Evolutionary conservation across 64 coral and sea anemone species (phyloP), one percentile per base, ranked within the genome.

Genomic region (Porites lutea): DNA sequence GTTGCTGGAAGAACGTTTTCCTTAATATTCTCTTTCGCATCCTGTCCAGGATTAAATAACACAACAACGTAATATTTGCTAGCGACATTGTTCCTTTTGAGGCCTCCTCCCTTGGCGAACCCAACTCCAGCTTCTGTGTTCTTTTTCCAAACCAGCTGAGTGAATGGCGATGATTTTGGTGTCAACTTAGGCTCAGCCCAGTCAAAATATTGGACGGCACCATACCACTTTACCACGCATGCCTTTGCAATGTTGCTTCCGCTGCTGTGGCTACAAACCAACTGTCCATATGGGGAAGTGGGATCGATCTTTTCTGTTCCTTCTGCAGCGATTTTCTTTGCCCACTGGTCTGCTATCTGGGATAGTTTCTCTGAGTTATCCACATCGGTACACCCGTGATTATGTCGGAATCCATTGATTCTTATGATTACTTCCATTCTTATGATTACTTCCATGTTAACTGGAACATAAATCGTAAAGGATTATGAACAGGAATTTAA

Each of bases 181-280:
- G 91, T 86, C 52, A 93, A 27, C 21, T 51, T 70, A 13, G 91
- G 82, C 66, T 79, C 57, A 4, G 91, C 47, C 91, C 91, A 93
- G 59, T 93, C 91, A 79, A 69, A 93, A 59, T 78, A 83, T 61
- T 59, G 59, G 69, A 88, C 48, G 16, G 69, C 86, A 9, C 86
- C 43, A 75, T 74, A 88, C 86, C 91, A 93, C 7, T 51, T 87
- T 19, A 87, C 75, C 54, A 48, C 50, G 37, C 91, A 93, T 67
- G 91, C 75, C 27, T 93, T 87, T 4, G 91, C 58, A 18, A 87
- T 60, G 45, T 87, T 49, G 15, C 82, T 44, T 68, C 47, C 81
- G 1, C 18, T 10, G 10, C 47, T 65, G 63, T 84, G 81, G 18
- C 81, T 84, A 19, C 81, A 84, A 16, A 84, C 81, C 46, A 84